phyloP scores from a whole-genome alignment of 2,797 vertebrate genomes.

The Epinephelus malabaricus region DNA sequence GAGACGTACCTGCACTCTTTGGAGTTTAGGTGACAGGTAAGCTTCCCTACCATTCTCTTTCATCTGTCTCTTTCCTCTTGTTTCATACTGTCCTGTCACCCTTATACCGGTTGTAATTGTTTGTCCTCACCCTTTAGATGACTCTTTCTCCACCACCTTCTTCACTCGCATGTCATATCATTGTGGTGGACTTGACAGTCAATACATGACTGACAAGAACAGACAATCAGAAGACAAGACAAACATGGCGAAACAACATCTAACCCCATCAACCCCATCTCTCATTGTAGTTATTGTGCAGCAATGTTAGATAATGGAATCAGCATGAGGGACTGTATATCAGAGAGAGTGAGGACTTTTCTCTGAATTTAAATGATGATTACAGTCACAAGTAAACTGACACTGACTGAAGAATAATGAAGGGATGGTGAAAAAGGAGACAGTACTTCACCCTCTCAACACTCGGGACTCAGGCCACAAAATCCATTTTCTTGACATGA shows the following conservation, averaged over 20 bases:
- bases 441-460: not conserved
- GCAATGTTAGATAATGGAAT: conserved; percentile 20
- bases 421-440: conserved; percentile 2
- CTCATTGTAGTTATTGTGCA: conserved; percentile 10
- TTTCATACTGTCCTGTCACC: not conserved
- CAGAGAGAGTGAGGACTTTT: not conserved
- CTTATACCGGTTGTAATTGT: not conserved
- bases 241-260: conserved; percentile 35
- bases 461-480: conserved; percentile 27
- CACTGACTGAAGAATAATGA: not conserved
- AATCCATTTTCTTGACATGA: conserved; percentile 14
- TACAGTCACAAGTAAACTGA: conserved; percentile 7
- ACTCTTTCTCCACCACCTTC: not conserved
- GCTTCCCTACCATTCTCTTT: conserved; percentile 37
- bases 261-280: not conserved
- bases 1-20: conserved; percentile 35
- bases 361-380: not conserved
- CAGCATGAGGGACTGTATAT: not conserved
- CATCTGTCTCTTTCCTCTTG: not conserved
- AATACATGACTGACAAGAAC: not conserved
- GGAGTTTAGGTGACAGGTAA: conserved; percentile 28
- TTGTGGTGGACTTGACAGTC: conserved; percentile 23
- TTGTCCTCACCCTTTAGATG: not conserved
- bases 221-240: not conserved
- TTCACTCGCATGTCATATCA: not conserved